These are phyloP conservation scores for Rhynchophorus ferrugineus DNA, from an alignment of 1,140 invertebrate genomes.

Conservation along the genomic window DNA sequence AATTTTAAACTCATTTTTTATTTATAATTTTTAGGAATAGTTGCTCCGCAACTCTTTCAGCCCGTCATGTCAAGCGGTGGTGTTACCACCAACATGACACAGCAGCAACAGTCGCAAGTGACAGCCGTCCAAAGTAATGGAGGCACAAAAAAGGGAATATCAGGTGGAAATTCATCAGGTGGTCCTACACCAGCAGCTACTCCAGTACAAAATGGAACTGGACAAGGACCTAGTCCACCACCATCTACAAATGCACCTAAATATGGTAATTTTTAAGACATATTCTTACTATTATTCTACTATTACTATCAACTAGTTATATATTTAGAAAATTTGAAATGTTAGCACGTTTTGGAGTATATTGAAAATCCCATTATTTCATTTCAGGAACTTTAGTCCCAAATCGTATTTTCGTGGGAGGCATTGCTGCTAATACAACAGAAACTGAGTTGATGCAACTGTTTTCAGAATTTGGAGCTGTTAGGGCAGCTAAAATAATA, in stretches of 20 bases:
- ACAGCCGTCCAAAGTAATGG: constrained; percentile 16
- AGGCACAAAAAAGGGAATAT: constrained; percentile 23
- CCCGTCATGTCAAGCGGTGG: constrained; percentile 20
- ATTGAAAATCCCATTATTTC: constrained; percentile 1
- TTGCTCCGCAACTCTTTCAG: constrained; percentile 16
- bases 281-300: not conserved
- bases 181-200: constrained; percentile 33
- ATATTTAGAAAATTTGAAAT: no score
- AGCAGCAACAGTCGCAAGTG: constrained; percentile 11
- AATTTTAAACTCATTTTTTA: not conserved
- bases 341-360: no score
- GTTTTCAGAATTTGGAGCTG: constrained; percentile 80
- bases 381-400: constrained; percentile 68
- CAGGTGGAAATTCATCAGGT: constrained; percentile 25
- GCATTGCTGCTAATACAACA: constrained; percentile 80
- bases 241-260: constrained; percentile 32
- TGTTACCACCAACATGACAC: constrained; percentile 7
- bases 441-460: constrained; percentile 75
- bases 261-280: constrained; percentile 26
- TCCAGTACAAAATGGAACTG: constrained; percentile 24
- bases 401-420: constrained; percentile 90
- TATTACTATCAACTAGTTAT: no score
- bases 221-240: constrained; percentile 16
- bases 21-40: constrained; percentile 11
- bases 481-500: constrained; percentile 91